Percentiles rank a stretch among this genome's conserved stretches.
These are phyloP conservation scores for Mionectes olivaceus DNA, from an alignment of 2,797 vertebrate genomes.

Conservation along the genomic window DNA sequence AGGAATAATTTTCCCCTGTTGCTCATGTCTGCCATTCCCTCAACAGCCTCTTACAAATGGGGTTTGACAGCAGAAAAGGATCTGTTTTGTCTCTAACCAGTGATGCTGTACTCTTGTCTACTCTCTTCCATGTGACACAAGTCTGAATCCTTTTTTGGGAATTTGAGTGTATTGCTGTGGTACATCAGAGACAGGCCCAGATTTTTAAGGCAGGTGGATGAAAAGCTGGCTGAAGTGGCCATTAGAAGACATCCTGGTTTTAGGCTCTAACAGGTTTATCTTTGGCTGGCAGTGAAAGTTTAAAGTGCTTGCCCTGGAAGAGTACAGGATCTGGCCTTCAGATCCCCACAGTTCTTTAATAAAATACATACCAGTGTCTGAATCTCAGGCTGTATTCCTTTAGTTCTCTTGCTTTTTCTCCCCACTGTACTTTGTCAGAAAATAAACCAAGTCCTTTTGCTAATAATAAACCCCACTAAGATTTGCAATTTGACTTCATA, in stretches of 20 bases:
- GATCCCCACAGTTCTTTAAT: background rate
- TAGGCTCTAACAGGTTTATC: accelerated
- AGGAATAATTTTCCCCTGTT: background rate
- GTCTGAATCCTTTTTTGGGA: background rate
- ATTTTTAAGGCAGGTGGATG: background rate
- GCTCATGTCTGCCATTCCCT: background rate
- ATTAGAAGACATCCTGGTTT: background rate
- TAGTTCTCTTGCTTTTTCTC: background rate
- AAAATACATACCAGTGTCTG: background rate
- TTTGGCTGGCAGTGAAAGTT: background rate
- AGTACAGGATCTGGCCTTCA: background rate
- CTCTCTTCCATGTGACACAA: background rate
- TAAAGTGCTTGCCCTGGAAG: background rate
- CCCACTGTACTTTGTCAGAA: background rate
- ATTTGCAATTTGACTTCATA: background rate
- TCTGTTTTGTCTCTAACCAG: background rate
- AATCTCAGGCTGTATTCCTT: background rate
- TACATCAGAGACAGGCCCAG: background rate
- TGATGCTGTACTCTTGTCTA: background rate
- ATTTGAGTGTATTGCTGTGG: background rate
- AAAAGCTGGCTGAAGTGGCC: background rate
- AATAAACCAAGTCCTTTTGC: background rate
- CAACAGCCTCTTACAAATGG: background rate
- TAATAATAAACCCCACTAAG: conserved; percentile 32
- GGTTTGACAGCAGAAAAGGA: background rate